phyloP scores from a whole-genome alignment of 2,888 invertebrate genomes.

The Synanthedon tipuliformis region DNA sequence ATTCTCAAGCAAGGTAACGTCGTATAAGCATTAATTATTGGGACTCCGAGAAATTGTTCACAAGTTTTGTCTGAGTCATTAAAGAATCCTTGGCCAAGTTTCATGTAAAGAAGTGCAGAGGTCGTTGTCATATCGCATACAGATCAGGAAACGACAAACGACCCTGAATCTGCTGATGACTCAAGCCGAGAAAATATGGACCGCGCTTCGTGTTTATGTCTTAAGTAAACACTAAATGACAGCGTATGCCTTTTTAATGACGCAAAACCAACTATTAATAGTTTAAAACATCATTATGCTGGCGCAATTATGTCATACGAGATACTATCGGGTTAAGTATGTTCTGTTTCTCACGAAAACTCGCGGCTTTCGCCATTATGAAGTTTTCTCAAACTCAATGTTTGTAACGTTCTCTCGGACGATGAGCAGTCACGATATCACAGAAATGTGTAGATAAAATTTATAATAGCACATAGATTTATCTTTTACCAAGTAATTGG shows the following conservation, averaged over 20 bases:
- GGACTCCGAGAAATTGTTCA: too few relatives aligned
- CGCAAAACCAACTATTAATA: background rate
- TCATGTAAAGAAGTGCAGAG: background rate
- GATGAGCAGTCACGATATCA: conserved; percentile 3
- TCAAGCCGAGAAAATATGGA: background rate
- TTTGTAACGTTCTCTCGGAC: conserved; percentile 1
- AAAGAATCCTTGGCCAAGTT: background rate
- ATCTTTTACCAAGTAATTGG: too few relatives aligned
- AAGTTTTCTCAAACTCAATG: conserved; percentile 1
- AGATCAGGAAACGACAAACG: conserved; percentile 7
- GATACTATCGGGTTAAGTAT: background rate
- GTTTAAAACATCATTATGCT: background rate
- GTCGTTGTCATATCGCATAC: background rate
- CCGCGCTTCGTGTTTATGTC: background rate
- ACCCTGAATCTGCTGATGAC: conserved; percentile 6
- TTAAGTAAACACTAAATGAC: background rate
- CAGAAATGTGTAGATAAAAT: too few relatives aligned
- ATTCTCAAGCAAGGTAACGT: too few relatives aligned
- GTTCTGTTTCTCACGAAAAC: conserved; percentile 1
- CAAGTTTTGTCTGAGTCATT: background rate
- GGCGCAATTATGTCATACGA: background rate
- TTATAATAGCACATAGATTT: too few relatives aligned
- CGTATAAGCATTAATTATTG: too few relatives aligned
- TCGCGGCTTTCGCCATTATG: conserved; percentile 4
- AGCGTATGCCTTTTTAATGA: background rate